A percentile compares a stretch with the other conserved stretches of the same genome.
Evolutionary conservation across 2,113 vertebrate species (phyloP).

Genomic region (Promerops cafer): DNA sequence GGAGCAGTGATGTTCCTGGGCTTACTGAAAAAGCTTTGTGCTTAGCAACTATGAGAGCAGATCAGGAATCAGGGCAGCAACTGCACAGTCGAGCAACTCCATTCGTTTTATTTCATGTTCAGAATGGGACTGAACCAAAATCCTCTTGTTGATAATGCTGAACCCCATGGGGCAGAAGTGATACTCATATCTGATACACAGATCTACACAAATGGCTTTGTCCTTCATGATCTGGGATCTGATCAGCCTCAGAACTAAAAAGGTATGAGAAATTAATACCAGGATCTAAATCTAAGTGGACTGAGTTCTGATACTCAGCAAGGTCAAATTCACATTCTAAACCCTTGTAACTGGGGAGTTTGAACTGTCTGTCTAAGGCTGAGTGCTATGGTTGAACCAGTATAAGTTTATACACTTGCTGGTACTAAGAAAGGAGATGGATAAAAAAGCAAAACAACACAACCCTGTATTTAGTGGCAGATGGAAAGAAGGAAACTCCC

Average conservation of each 20-base stretch:
- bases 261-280: neutral
- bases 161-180: neutral
- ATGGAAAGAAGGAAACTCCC: conserved; percentile 44
- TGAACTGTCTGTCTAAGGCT: neutral
- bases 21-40: neutral
- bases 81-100: neutral
- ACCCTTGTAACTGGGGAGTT: neutral
- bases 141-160: neutral
- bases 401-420: neutral
- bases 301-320: neutral
- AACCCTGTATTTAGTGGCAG: conserved; percentile 18
- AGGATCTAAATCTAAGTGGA: neutral
- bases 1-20: neutral
- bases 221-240: neutral
- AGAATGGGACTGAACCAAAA: conserved; percentile 47
- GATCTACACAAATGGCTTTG: neutral
- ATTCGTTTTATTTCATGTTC: neutral
- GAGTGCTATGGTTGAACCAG: neutral
- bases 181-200: neutral
- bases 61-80: neutral
- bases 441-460: conserved; percentile 13
- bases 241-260: neutral
- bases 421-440: neutral
- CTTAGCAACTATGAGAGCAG: neutral
- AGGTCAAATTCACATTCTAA: neutral